These are phyloP conservation scores for Matsumyia berberina DNA, from an alignment of 2,888 invertebrate species.

Conservation along the genomic window DNA sequence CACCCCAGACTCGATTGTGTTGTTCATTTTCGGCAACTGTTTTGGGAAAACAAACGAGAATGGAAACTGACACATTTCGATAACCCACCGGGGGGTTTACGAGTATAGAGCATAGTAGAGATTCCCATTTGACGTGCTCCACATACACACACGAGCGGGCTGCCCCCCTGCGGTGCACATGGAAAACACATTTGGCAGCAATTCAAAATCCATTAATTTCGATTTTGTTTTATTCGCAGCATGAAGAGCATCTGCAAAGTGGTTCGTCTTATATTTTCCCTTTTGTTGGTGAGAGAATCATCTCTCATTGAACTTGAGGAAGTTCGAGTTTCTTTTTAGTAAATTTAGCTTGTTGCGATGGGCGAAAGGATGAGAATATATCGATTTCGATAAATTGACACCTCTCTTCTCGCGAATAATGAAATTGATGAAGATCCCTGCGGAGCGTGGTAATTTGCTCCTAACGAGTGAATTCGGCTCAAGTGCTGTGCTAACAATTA, in stretches of 20 bases:
- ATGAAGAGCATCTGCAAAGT: slow-evolving; percentile 13
- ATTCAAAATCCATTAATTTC: slow-evolving; percentile 64
- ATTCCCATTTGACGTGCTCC: slow-evolving; percentile 15
- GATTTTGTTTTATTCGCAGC: slow-evolving; percentile 11
- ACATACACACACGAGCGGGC: not conserved
- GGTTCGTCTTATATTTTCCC: slow-evolving; percentile 14
- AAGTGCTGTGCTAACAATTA: not conserved
- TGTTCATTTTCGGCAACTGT: not conserved
- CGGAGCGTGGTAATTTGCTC: not conserved
- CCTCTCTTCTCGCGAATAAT: slow-evolving; percentile 8
- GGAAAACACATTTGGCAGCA: slow-evolving; percentile 40
- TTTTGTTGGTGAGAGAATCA: not conserved
- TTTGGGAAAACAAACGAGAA: slow-evolving; percentile 12
- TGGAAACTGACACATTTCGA: slow-evolving; percentile 40
- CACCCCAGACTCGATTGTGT: slow-evolving; percentile 18
- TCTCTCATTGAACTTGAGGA: slow-evolving; percentile 21
- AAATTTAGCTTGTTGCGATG: not conserved
- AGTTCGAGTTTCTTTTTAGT: not conserved
- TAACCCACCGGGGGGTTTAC: not conserved
- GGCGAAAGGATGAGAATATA: slow-evolving; percentile 14
- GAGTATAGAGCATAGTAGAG: too few species aligned
- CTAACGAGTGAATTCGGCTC: not conserved
- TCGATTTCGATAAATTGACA: slow-evolving; percentile 52
- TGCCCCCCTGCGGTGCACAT: slow-evolving; percentile 23
- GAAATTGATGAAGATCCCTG: slow-evolving; percentile 20